Conservation (phyloP, 2,888 invertebrate genomes). For the Steinernema scapterisci region DNA sequence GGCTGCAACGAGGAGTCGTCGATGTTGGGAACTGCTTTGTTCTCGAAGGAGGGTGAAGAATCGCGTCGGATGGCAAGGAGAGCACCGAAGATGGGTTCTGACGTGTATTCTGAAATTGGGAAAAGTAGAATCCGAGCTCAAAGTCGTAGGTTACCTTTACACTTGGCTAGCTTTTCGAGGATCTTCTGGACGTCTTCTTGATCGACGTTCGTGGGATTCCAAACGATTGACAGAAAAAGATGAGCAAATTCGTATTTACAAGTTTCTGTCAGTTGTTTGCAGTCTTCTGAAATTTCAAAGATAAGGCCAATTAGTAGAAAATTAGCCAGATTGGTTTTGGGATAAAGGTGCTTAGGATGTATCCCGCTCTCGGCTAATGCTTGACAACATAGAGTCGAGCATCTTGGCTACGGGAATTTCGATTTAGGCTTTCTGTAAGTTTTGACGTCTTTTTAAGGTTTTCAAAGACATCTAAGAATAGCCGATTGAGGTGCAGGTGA, state of each 20-base stretch:
- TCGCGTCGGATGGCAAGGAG: not conserved
- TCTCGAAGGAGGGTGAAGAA: not conserved
- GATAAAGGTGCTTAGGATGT: not conserved
- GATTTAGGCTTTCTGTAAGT: not conserved
- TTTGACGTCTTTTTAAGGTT: not conserved
- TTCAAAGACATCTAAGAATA: not conserved
- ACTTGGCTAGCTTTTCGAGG: not conserved
- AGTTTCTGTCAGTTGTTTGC: conserved; percentile 4
- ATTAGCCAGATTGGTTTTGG: no score
- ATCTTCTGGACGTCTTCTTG: not conserved
- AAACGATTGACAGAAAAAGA: conserved; percentile 23
- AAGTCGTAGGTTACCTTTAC: not conserved
- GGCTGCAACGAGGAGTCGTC: conserved; percentile 1
- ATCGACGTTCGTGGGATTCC: not conserved
- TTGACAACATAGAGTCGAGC: not conserved
- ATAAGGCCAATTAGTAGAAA: no score
- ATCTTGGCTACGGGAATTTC: not conserved
- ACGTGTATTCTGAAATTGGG: not conserved
- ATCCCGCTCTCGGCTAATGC: conserved; percentile 13
- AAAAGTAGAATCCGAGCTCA: not conserved
- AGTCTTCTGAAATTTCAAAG: conserved; percentile 31
- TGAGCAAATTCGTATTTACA: conserved; percentile 32
- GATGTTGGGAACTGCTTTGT: not conserved
- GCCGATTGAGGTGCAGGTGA: not conserved
- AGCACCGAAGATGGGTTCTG: conserved; percentile 16